phyloP scores from a whole-genome alignment of 2,888 invertebrate species.

The Pterostichus madidus region DNA sequence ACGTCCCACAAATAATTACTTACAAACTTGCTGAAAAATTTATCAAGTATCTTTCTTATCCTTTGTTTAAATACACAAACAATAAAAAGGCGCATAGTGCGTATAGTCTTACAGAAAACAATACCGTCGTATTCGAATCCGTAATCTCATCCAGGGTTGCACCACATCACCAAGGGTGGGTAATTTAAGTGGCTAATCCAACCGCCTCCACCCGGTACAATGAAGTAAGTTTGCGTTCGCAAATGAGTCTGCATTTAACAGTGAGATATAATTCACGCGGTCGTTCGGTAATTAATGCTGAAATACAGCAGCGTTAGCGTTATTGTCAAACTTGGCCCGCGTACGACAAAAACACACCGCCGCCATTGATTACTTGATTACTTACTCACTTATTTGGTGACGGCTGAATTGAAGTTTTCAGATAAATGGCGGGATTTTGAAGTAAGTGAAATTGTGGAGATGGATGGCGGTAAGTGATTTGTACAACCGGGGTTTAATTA shows the following conservation, averaged over 20 bases:
- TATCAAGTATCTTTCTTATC: too few species aligned
- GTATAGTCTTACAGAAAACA: not conserved
- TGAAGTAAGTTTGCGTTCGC: constrained; percentile 51
- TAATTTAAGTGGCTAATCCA: constrained; percentile 29
- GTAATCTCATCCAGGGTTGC: not conserved
- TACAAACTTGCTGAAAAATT: too few species aligned
- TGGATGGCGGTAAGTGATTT: not conserved
- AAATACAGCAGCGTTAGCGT: constrained; percentile 48
- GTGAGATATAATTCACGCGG: constrained; percentile 56
- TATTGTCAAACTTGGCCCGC: constrained; percentile 48
- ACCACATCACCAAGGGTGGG: not conserved
- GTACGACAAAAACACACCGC: constrained; percentile 33
- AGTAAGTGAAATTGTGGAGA: constrained; percentile 15
- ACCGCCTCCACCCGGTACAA: not conserved
- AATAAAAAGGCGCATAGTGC: too few species aligned
- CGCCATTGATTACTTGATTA: not conserved
- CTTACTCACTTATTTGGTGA: constrained; percentile 4
- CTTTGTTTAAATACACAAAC: too few species aligned
- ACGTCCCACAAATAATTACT: too few species aligned
- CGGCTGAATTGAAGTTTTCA: constrained; percentile 17
- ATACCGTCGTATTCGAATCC: not conserved
- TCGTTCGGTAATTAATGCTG: constrained; percentile 54
- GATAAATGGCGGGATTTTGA: constrained; percentile 9
- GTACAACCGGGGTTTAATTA: too few species aligned
- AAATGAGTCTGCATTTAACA: constrained; percentile 58